These are phyloP conservation scores for Doryteuthis pealeii DNA, from an alignment of 1,140 invertebrate species.

Conservation along the genomic window DNA sequence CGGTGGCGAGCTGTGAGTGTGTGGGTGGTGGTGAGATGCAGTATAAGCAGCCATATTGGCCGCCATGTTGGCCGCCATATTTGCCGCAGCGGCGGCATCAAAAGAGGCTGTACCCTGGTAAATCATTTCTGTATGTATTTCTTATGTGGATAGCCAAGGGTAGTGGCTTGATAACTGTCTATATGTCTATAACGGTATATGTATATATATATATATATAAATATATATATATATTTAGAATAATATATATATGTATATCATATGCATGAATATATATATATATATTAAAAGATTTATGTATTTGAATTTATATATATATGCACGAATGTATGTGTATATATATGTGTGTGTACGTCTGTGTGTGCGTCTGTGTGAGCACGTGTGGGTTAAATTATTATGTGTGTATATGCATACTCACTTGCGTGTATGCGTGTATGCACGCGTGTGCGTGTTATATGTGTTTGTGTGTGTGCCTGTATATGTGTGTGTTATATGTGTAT, in stretches of 20 bases:
- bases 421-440: neutral
- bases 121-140: neutral
- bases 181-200: neutral
- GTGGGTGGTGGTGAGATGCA: neutral
- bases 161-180: neutral
- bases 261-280: too few relatives aligned
- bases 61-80: slow-evolving; percentile 18
- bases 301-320: neutral
- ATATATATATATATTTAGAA: too few relatives aligned
- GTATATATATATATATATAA: too few relatives aligned
- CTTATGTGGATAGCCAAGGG: neutral
- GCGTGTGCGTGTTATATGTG: neutral
- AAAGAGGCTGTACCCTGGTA: neutral
- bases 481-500: too few relatives aligned
- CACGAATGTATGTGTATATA: neutral
- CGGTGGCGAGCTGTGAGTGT: too few relatives aligned
- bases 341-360: neutral
- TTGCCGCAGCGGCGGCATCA: neutral
- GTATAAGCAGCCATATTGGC: neutral
- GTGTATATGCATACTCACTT: neutral
- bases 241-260: too few relatives aligned
- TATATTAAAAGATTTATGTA: too few relatives aligned
- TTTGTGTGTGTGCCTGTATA: too few relatives aligned
- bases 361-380: neutral
- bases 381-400: neutral